Base-by-base conservation (phyloP, 2,797 vertebrate species). In the Micromesistius poutassou region DNA sequence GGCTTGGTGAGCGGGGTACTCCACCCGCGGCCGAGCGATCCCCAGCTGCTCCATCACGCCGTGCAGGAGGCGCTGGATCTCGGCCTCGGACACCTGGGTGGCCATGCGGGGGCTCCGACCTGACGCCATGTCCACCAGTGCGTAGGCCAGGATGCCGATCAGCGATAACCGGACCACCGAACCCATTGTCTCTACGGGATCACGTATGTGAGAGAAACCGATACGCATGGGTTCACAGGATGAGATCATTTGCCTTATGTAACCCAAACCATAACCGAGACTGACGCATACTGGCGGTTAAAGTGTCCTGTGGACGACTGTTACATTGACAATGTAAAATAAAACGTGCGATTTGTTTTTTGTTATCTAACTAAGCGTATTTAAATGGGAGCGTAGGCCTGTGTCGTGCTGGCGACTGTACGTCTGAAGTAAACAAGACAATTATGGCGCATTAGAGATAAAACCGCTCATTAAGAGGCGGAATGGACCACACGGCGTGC, bases 11-110 rank as follows among this genome's bases (percentile, higher is more conserved):
- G 97, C 98, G 0, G 97, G 96, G 74, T 98, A 99, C 89, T 99
- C 98, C 46, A 99, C 97, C 40, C 97, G 90, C 0, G 97, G 97
- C 68, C 96, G 94, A 77, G 97, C 97, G 83, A 99, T 98, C 76
- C 98, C 97, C 87, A 99, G 7, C 72, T 99, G 97, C 87, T 99
- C 97, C 97, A 99, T 99, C 72, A 99, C 96, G 1, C 97, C 97
- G 78, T 98, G 97, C 73, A 99, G 96, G 1, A 99, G 94, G 76
- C 97, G 96, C 92, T 98, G 97, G 86, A 99, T 96, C 78, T 98
- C 96, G 75, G 94, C 94, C 87, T 98, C 97, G 0, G 97, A 97
- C 83, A 97, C 95, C 84, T 94, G 93, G 89, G 96, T 96, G 3
- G 92, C 92, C n/a, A 93, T 95, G 80, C 95, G 94, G 3, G 94